Evolutionary conservation across 2,888 invertebrate species (phyloP).

Genomic region (Stenodema calcarata): DNA sequence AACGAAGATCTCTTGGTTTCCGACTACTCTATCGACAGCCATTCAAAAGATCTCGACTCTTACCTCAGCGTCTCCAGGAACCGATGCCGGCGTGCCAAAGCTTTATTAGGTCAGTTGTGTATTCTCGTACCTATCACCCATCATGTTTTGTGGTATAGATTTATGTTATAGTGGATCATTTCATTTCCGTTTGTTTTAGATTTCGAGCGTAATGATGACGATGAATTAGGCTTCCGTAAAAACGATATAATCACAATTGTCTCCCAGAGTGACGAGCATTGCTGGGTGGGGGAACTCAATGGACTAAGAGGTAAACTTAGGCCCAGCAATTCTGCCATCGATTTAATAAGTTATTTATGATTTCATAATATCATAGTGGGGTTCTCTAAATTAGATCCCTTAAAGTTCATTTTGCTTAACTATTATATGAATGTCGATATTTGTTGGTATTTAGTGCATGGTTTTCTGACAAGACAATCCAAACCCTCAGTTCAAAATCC

Average conservation of each 20-base stretch:
- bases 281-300: conserved; percentile 97
- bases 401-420: too few species aligned
- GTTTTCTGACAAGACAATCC: too few species aligned
- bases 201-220: conserved; percentile 97
- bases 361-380: too few species aligned
- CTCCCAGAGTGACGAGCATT: conserved; percentile 97
- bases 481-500: too few species aligned
- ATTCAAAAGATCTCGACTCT: conserved; percentile 90
- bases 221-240: conserved; percentile 96
- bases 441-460: too few species aligned
- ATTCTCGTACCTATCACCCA: background rate
- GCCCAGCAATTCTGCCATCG: too few species aligned
- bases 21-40: conserved; percentile 95
- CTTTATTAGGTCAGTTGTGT: conserved; percentile 72
- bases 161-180: too few species aligned
- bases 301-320: conserved; percentile 74
- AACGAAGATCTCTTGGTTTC: conserved; percentile 83
- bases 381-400: too few species aligned
- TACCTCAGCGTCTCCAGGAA: conserved; percentile 92
- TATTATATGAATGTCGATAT: too few species aligned
- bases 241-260: conserved; percentile 98
- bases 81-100: conserved; percentile 90
- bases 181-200: too few species aligned
- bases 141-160: too few species aligned
- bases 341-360: too few species aligned